phyloP scores from a whole-genome alignment of 2,797 vertebrate species.

The Margarornis squamiger region DNA sequence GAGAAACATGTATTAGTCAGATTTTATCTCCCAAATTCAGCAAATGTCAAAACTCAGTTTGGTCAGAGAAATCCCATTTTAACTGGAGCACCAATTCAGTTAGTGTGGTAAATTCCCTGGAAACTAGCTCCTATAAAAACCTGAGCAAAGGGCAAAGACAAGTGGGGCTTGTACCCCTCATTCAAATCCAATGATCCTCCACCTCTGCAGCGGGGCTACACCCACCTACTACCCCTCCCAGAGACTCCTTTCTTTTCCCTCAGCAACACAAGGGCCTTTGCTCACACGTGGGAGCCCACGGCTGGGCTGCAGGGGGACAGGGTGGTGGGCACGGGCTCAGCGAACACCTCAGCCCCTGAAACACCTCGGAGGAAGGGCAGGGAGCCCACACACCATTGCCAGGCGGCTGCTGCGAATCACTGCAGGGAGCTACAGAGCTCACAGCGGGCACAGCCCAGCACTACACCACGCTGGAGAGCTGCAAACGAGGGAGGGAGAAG shows the following conservation, averaged over 20 bases:
- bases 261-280: neutral
- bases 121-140: neutral
- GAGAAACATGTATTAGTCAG: neutral
- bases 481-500: neutral
- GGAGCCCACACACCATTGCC: neutral
- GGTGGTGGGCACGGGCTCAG: neutral
- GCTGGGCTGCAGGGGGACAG: neutral
- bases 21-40: neutral
- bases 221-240: neutral
- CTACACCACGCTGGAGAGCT: neutral
- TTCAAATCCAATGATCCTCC: neutral
- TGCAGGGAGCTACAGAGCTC: neutral
- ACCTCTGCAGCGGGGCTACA: neutral
- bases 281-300: neutral
- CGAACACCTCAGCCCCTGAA: neutral
- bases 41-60: neutral
- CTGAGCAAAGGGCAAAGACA: neutral
- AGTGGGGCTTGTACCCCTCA: neutral
- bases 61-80: neutral
- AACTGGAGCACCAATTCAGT: neutral
- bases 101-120: neutral
- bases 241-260: neutral
- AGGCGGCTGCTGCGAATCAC: neutral
- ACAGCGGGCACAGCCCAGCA: neutral
- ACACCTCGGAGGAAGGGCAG: neutral